phyloP scores from a whole-genome alignment of 2,888 invertebrate species.

The Tethea ocularis region DNA sequence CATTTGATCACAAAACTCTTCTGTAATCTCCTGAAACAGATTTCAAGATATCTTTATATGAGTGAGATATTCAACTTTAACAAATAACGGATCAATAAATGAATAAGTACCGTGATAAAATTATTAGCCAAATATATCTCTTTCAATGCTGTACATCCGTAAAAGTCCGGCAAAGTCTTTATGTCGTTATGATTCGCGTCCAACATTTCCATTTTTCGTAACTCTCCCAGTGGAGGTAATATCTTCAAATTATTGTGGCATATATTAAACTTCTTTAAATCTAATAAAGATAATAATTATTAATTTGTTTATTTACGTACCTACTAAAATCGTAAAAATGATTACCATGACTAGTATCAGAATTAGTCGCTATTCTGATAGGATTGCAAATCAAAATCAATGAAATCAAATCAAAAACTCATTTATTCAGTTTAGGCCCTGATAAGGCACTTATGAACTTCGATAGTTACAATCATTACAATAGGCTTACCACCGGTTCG shows the following conservation, averaged over 20 bases:
- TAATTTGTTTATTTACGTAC: too few relatives aligned
- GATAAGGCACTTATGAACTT: too few relatives aligned
- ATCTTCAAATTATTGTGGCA: constrained; percentile 87
- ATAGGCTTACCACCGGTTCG: too few relatives aligned
- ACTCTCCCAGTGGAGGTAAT: constrained; percentile 88
- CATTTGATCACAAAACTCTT: constrained; percentile 88
- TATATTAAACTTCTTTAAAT: constrained; percentile 88
- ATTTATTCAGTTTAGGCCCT: too few relatives aligned
- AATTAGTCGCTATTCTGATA: too few relatives aligned
- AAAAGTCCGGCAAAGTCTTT: constrained; percentile 88
- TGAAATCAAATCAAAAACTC: too few relatives aligned
- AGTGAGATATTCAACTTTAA: background rate
- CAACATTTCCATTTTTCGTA: constrained; percentile 89
- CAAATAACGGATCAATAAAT: background rate
- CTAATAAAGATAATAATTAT: constrained; percentile 65
- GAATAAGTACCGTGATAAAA: constrained; percentile 85
- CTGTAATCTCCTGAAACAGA: constrained; percentile 85
- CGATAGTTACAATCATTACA: too few relatives aligned
- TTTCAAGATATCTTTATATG: too few relatives aligned
- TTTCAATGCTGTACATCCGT: constrained; percentile 89
- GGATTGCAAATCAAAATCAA: too few relatives aligned
- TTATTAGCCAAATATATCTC: constrained; percentile 94
- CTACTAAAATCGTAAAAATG: too few relatives aligned
- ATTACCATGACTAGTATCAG: too few relatives aligned
- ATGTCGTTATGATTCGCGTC: constrained; percentile 94